Percentiles rank a stretch among this genome's conserved stretches.
phyloP scores from a whole-genome alignment of 35 echinoderm and acorn worm species.

The Ptychodera flava region DNA sequence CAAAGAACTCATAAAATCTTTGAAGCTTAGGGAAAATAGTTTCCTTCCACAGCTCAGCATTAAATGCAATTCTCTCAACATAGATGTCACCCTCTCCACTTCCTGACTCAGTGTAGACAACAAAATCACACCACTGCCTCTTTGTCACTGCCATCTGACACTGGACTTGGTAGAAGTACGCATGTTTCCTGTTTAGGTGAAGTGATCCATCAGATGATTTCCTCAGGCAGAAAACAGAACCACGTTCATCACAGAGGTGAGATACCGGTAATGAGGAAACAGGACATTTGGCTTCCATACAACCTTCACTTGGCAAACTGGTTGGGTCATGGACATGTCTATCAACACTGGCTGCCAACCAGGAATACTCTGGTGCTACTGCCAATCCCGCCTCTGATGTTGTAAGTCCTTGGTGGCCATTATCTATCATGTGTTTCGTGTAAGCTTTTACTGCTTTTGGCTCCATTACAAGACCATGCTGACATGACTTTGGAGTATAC shows the following conservation, averaged over 20 bases:
- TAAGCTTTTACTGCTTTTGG: not conserved
- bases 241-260: not conserved
- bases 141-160: not conserved
- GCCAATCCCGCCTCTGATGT: not conserved
- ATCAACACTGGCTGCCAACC: not conserved
- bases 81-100: no score
- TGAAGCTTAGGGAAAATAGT: no score
- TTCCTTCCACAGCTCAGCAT: no score
- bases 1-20: no score
- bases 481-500: not conserved
- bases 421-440: not conserved
- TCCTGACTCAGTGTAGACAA: no score
- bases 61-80: no score
- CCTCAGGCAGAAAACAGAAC: not conserved
- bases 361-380: not conserved
- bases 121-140: not conserved
- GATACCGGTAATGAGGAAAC: not conserved
- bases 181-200: not conserved
- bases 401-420: not conserved
- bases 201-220: not conserved
- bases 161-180: not conserved
- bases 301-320: not conserved
- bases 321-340: not conserved
- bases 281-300: not conserved
- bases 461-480: not conserved